Conservation (phyloP, 2,888 invertebrate genomes). For the Amiota communis region DNA sequence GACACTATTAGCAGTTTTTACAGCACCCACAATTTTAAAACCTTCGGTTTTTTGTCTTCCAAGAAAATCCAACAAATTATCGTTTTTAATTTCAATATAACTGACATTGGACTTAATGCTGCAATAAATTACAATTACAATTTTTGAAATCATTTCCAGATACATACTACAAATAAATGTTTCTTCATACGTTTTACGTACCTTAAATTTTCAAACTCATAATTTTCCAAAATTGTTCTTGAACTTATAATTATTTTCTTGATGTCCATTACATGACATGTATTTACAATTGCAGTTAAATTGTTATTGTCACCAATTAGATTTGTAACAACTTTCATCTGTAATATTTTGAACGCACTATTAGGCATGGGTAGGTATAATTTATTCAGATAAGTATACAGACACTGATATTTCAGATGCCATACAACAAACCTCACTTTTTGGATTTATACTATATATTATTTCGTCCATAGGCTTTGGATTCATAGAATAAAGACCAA, state of each 20-base stretch:
- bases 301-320: conserved; percentile 92
- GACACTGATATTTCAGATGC: too few species aligned
- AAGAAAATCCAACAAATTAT: conserved; percentile 80
- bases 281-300: conserved; percentile 92
- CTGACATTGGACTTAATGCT: conserved; percentile 83
- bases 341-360: background rate
- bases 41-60: conserved; percentile 79
- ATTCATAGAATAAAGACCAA: background rate
- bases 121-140: too few species aligned
- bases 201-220: too few species aligned
- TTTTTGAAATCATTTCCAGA: too few species aligned
- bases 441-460: background rate
- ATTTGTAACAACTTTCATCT: conserved; percentile 84
- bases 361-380: too few species aligned
- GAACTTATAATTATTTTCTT: conserved; percentile 84
- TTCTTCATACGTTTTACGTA: too few species aligned
- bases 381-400: too few species aligned
- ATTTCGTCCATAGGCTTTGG: background rate
- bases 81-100: conserved; percentile 83
- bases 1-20: conserved; percentile 89
- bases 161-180: background rate
- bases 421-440: too few species aligned
- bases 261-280: conserved; percentile 92
- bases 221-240: conserved; percentile 78
- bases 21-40: conserved; percentile 88